Evolutionary conservation across 92 coral and sea anemone genomes (phyloP), one percentile per base, ranked within the genome.

Genomic region (Epizoanthus ramosus): DNA sequence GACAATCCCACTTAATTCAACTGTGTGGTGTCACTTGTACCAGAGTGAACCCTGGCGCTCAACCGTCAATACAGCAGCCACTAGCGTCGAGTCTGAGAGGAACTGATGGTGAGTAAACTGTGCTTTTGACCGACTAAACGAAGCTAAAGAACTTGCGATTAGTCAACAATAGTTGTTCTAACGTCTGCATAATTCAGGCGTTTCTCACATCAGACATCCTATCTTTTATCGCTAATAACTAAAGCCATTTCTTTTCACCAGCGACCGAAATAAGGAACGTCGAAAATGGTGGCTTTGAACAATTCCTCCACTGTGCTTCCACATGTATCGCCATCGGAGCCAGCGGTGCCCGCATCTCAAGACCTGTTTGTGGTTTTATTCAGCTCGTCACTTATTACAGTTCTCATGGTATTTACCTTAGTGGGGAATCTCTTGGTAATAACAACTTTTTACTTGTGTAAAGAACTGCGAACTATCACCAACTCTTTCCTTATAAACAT

Each of bases 401-500:
- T 87, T 33, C 86, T 95, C 17, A 92, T 93, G 43, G 57, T 90
- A 16, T 80, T 95, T 39, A 94, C 98, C 35, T 83, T 95, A 23
- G 80, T 92, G 39, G 98, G 98, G 25, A 95, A 95, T 64, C 50
- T 92, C 45, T 76, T 97, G 41, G 98, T 94, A 14, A 73, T 97
- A 28, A 75, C 89, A 16, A 92, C 98, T 25, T 97, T 97, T 68
- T 89, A 85, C 81, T 64, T 88, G 54, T 94, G 97, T 59, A 94
- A 89, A 65, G 98, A 97, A 83, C 89, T 97, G 50, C 94, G 95
- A 16, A 90, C 91, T n/a, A 89, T 86, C 43, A 92, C 98, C n/a
- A 97, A 97, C 75, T 92, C 95, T 35, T 97, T 97, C 75, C 89
- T 97, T 9, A 90, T 92, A 19, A 92, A 95, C 8, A 79, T 97